Evolutionary conservation across 1,140 invertebrate species (phyloP), one percentile per base, ranked within the genome.

Genomic region (Notospermus geniculatus): DNA sequence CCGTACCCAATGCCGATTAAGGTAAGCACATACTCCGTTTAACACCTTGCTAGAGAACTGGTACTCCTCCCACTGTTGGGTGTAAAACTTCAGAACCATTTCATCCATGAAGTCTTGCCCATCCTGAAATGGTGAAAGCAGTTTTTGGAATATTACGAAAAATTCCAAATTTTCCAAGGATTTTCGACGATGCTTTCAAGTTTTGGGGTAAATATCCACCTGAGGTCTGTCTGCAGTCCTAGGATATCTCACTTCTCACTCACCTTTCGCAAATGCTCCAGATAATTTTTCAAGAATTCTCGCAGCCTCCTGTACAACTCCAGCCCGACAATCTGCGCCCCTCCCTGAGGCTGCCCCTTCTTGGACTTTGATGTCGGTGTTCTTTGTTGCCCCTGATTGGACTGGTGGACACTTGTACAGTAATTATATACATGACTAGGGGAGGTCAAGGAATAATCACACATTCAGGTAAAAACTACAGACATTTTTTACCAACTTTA

Each of bases 1-100:
- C 69, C 94, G 91, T 0, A 99, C 96, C 97, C 97, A 99, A 81
- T 99, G 96, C 68, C 97, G 87, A 85, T 99, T 99, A 27, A 99
- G 84, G 84, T 99, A 99, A 0, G 92, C 88, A 83, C 95, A 98
- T 50, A 98, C 93, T 2, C 96, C 96, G 84, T 98, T 95, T 15
- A 98, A 83, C 0, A 98, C 96, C 78, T 95, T 94, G 65, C 93
- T 96, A 63, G 93, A 97, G 80, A 98, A 98, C 78, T 96, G 93
- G 83, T 98, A 99, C 74, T 96, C 92, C 80, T 97, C 94, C 97
- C 97, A 99, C 76, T 97, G 91, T 71, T 89, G 88, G 15, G 95
- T 98, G 82, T 98, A 98, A 83, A 96, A 97, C 64, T 90, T 88
- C 13, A 99, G 82, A 2, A 82, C 92, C 73, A 93, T 91, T 81